Base-by-base conservation (phyloP, 2,888 invertebrate genomes). In the Girardia tigrina region DNA sequence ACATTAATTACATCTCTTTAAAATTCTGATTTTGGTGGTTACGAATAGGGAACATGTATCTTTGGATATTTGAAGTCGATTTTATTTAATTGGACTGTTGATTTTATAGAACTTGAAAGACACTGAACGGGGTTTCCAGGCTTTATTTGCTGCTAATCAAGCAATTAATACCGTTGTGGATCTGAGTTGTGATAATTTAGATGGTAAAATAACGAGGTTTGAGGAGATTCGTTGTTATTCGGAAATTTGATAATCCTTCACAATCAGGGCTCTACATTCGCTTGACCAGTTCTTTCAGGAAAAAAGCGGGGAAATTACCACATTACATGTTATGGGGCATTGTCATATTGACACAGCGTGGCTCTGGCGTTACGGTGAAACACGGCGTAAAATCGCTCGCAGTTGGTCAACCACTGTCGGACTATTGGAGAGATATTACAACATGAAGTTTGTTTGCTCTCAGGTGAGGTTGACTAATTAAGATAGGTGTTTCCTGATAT, bases 271-370 rank as follows among this genome's bases (percentile, higher is more conserved):
- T 56, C 56, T 6, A 4, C 4, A 56, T 20, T 56, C 23, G 8
- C n/a, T 56, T 6, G n/a, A 56, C 23, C 6, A 4, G 2, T 56
- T 56, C n/a, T 56, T 56, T n/a, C 2, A n/a, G 2, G n/a, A n/a
- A 4, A 56, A 16, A n/a, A n/a, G 56, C n/a, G n/a, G n/a, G 6
- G 8, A 56, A 6, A n/a, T n/a, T 56, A 6, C 4, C 2, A 56
- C 8, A 6, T 78, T 86, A 26, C 81, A 84, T 79, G 85, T 86
- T 6, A 82, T 87, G 79, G 86, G 86, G 36, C 84, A 85, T 80
- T 85, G 86, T 78, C 87, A 87, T 79, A 86, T 87, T 77, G 86
- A 86, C 79, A 81, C 82, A 20, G 87, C 86, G 0, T 87, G 87
- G 87, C 79, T 87, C 74, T 87, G 87, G 87, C 84, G 85, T 0